phyloP scores from a whole-genome alignment of 2,113 vertebrate species.

The Uropsilus gracilis region DNA sequence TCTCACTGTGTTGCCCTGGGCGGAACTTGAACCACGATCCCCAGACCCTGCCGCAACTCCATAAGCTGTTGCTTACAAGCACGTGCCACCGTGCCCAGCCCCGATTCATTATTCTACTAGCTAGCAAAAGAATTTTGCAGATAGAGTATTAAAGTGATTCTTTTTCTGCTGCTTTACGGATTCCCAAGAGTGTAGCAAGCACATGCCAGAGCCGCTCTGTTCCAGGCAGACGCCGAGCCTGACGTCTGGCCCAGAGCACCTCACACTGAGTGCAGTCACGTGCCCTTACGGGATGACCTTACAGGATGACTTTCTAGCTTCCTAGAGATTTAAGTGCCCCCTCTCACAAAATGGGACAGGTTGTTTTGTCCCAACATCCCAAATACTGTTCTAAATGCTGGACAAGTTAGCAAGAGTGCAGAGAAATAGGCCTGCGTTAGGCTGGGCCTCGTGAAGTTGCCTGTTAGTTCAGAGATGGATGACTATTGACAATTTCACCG shows the following conservation, averaged over 20 bases:
- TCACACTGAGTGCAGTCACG: not conserved
- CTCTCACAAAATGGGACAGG: constrained; percentile 2
- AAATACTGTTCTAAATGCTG: not conserved
- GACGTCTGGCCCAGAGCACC: not conserved
- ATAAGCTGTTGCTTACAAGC: no score
- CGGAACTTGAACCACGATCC: no score
- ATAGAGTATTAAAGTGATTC: not conserved
- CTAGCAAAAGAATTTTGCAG: not conserved
- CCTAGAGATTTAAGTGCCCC: not conserved
- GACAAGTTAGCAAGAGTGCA: not conserved
- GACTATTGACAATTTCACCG: not conserved
- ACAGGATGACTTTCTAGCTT: not conserved
- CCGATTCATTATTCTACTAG: not conserved
- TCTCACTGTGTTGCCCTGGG: no score
- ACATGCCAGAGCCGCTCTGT: not conserved
- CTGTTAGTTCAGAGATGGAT: not conserved
- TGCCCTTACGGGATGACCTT: not conserved
- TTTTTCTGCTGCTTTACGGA: not conserved
- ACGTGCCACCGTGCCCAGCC: no score
- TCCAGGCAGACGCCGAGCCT: not conserved
- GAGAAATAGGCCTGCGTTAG: not conserved
- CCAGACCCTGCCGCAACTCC: no score
- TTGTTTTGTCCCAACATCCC: not conserved
- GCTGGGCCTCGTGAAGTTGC: not conserved
- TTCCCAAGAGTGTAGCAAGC: not conserved